These are phyloP conservation scores for Camponotus vicinus DNA, from an alignment of 1,140 invertebrate genomes.

Conservation along the genomic window DNA sequence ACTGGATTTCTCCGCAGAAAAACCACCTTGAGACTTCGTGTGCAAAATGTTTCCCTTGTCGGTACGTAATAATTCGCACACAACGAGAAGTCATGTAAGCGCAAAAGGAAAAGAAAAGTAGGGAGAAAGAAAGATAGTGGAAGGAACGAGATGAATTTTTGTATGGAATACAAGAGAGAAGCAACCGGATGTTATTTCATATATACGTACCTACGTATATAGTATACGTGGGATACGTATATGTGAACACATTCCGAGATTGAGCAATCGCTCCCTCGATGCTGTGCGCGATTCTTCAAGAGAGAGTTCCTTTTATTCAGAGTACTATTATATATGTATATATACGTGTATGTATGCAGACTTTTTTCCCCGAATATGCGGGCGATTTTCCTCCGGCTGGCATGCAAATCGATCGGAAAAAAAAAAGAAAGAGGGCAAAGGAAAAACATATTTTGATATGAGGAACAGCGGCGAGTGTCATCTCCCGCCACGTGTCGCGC, in stretches of 20 bases:
- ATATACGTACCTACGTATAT: background rate
- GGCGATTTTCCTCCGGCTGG: constrained; percentile 60
- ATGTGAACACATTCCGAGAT: constrained; percentile 51
- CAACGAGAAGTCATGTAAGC: constrained; percentile 24
- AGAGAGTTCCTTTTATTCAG: constrained; percentile 68
- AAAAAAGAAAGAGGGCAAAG: background rate
- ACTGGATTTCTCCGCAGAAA: constrained; percentile 59
- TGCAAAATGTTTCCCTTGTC: constrained; percentile 41
- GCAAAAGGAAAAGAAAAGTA: constrained; percentile 8
- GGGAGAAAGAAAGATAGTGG: background rate
- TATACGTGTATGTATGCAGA: constrained; percentile 27
- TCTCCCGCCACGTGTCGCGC: constrained; percentile 14
- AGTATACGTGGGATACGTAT: constrained; percentile 3
- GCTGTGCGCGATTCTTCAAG: constrained; percentile 66
- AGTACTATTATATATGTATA: constrained; percentile 27
- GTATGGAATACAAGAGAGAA: constrained; percentile 18
- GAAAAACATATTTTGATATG: background rate
- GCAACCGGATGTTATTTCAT: constrained; percentile 41
- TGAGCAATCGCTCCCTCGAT: constrained; percentile 57
- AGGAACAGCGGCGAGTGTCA: constrained; percentile 4
- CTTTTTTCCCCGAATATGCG: constrained; percentile 36
- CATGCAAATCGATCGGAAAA: background rate
- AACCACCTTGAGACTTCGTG: constrained; percentile 3
- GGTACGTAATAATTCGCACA: constrained; percentile 12
- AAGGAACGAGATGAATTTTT: constrained; percentile 32